Evolutionary conservation across 2,888 invertebrate species (phyloP).

Genomic region (Watsonalla cultraria): DNA sequence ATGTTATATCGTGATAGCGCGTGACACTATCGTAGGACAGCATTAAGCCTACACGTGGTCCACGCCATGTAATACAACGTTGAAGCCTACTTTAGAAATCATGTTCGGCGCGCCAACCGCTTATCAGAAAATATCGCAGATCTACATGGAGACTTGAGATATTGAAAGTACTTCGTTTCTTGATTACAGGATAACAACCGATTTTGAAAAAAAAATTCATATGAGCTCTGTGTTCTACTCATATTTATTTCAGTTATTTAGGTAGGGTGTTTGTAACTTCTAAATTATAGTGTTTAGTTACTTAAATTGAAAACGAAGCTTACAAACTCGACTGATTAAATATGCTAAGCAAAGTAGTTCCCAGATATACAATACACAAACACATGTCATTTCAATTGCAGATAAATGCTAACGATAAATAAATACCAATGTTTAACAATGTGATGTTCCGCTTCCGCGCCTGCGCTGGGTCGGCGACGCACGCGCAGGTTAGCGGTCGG

Average conservation of each 20-base stretch:
- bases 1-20: conserved; percentile 14
- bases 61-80: neutral
- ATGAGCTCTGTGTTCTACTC: no score
- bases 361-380: neutral
- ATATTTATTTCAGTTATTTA: no score
- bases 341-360: neutral
- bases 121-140: no score
- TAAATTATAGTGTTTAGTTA: no score
- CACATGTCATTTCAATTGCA: neutral
- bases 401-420: neutral
- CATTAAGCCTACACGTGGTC: conserved; percentile 12
- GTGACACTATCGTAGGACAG: conserved; percentile 21
- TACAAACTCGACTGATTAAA: neutral
- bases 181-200: no score
- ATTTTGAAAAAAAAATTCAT: no score
- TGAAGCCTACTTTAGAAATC: neutral
- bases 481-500: conserved; percentile 14
- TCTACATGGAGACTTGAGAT: no score
- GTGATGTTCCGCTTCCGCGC: neutral
- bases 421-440: neutral
- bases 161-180: no score
- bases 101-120: no score
- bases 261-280: no score
- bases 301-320: no score
- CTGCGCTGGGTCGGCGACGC: conserved; percentile 10